Conservation (phyloP, 2,797 vertebrate species). For the Premnoplex brunnescens region DNA sequence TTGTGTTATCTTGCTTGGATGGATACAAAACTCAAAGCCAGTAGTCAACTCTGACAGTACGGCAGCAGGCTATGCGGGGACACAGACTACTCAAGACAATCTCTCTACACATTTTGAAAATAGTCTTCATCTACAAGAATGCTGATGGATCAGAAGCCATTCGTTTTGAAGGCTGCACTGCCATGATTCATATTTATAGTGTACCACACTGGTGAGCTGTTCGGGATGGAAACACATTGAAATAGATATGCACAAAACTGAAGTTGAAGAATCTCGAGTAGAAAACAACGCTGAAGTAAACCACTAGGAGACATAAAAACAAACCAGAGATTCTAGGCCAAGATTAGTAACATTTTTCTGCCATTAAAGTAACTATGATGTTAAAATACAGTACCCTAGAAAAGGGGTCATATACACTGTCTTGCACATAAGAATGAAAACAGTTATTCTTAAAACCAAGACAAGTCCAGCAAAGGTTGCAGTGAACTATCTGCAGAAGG, state of each 20-base stretch:
- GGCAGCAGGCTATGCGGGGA: not conserved
- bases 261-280: not conserved
- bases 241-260: accelerated
- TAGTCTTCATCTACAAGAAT: not conserved
- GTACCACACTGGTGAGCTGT: accelerated
- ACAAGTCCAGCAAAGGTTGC: not conserved
- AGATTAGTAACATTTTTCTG: accelerated
- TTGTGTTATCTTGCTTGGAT: not conserved
- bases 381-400: not conserved
- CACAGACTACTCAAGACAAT: not conserved
- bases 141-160: not conserved
- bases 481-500: not conserved
- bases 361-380: not conserved
- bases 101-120: not conserved
- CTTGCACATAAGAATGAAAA: not conserved
- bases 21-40: not conserved
- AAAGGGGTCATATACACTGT: not conserved
- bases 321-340: not conserved
- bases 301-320: not conserved
- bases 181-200: not conserved
- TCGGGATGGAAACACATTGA: not conserved
- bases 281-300: not conserved
- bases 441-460: not conserved
- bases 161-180: not conserved
- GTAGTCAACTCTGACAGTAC: not conserved